These are phyloP conservation scores for Pygathrix nemaeus DNA, from an alignment of 2,113 vertebrate genomes.

Conservation along the genomic window DNA sequence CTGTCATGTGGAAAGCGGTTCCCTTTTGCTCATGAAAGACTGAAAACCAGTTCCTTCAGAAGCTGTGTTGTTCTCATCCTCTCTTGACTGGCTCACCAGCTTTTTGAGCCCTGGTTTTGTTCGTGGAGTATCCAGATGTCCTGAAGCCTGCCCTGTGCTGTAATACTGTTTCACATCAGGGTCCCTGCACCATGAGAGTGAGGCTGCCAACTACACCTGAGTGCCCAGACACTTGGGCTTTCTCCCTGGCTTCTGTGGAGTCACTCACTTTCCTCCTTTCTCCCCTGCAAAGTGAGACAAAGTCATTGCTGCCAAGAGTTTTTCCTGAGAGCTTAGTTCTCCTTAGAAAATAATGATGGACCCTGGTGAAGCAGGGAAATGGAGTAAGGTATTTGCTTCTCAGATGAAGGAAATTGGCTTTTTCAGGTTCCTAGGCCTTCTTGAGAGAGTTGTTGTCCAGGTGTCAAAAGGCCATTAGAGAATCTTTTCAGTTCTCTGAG, in stretches of 20 bases:
- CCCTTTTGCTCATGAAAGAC: not conserved
- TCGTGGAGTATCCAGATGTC: not conserved
- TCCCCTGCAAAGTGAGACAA: not conserved
- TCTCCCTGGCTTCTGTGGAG: not conserved
- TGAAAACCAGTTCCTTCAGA: not conserved
- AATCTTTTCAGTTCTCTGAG: slow-evolving; percentile 8
- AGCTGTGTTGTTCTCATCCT: not conserved
- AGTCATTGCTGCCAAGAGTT: not conserved
- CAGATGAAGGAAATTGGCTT: not conserved
- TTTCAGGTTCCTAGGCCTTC: not conserved
- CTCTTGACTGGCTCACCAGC: not conserved
- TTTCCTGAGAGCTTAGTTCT: slow-evolving; percentile 11
- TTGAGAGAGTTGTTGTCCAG: slow-evolving; percentile 23
- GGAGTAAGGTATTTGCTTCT: not conserved
- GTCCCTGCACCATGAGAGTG: not conserved
- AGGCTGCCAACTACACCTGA: not conserved
- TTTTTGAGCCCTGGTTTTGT: not conserved
- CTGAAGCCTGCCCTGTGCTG: not conserved
- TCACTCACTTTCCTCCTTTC: not conserved
- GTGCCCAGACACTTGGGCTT: not conserved
- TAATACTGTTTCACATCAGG: not conserved
- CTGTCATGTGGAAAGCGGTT: not conserved
- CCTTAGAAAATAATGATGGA: not conserved
- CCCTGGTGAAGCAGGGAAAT: not conserved
- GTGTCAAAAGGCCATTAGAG: not conserved